Evolutionary conservation across 2,888 invertebrate genomes (phyloP).

Genomic region (Apotomis betuletana): DNA sequence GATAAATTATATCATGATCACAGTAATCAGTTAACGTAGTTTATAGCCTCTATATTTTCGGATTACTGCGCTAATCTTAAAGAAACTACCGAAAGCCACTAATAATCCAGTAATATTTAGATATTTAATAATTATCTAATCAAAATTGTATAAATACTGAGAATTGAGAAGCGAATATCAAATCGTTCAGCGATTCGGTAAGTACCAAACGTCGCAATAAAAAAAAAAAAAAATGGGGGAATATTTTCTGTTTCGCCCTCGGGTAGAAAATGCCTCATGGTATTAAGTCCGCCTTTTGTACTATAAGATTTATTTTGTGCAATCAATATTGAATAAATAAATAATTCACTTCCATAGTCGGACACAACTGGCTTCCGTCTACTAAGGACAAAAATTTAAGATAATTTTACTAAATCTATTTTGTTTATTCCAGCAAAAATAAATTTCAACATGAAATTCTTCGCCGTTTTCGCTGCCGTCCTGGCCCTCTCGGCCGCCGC

Average conservation of each 20-base stretch:
- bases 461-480: slow-evolving; percentile 63
- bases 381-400: no score
- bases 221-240: background rate
- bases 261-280: no score
- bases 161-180: slow-evolving; percentile 5
- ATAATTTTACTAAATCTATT: no score
- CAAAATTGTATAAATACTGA: slow-evolving; percentile 32
- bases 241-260: no score
- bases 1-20: slow-evolving; percentile 7
- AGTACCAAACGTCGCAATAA: slow-evolving; percentile 18
- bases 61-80: slow-evolving; percentile 17
- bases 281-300: no score
- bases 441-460: slow-evolving; percentile 63
- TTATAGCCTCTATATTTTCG: background rate
- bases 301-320: no score
- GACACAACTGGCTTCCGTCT: no score
- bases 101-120: background rate
- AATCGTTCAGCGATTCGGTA: slow-evolving; percentile 39
- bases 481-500: slow-evolving; percentile 51
- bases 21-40: slow-evolving; percentile 3
- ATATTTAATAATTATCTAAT: slow-evolving; percentile 21
- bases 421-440: slow-evolving; percentile 13
- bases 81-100: slow-evolving; percentile 5
- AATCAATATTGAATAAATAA: no score
- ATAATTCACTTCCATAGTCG: no score